Evolutionary conservation across 2,888 invertebrate genomes (phyloP), one percentile per base, ranked within the genome.

Genomic region (Himalopsyche anomala): DNA sequence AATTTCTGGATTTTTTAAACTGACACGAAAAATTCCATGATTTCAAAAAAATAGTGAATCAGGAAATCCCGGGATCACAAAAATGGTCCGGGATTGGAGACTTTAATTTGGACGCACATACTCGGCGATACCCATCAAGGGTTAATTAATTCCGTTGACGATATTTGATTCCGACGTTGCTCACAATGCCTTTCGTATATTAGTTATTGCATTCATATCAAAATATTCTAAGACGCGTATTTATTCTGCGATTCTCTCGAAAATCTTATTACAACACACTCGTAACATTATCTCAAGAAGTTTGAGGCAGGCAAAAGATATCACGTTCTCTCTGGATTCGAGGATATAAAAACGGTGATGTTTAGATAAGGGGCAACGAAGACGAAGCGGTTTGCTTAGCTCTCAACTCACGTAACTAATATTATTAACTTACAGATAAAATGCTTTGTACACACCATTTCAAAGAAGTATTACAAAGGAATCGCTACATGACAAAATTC

Each of bases 401-500:
- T 69, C 74, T 42, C 69, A 45, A 54, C 42, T 36, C 87, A 87
- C 87, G 87, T 87, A 85, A 83, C 85, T 56, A 85, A 87, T 87
- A 56, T 87, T 87, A 87, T 87, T 85, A 85, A 85, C 87, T 81
- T 55, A 74, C 74, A 85, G 83, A 51, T 81, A 79, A 85, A 81
- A 62, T 83, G 83, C 62, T 82, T 62, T 40, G 62, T 62, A 45
- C 62, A 82, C 54, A 62, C 82, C 38, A 62, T 42, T 28, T 40
- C 80, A 8, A n/a, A 80, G 42, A 80, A 80, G 42, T 51, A 80
- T 80, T 45, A 45, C 80, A 80, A 80, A 80, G 38, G 74, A 74
- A 74, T 74, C 74, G 36, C 74, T 36, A 74, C 74, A 36, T 74
- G 74, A 38, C n/a, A 15, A 36, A 69, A 28, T 69, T 69, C 69